Base-by-base conservation (phyloP, 1,140 invertebrate genomes). In the Venturia canescens region DNA sequence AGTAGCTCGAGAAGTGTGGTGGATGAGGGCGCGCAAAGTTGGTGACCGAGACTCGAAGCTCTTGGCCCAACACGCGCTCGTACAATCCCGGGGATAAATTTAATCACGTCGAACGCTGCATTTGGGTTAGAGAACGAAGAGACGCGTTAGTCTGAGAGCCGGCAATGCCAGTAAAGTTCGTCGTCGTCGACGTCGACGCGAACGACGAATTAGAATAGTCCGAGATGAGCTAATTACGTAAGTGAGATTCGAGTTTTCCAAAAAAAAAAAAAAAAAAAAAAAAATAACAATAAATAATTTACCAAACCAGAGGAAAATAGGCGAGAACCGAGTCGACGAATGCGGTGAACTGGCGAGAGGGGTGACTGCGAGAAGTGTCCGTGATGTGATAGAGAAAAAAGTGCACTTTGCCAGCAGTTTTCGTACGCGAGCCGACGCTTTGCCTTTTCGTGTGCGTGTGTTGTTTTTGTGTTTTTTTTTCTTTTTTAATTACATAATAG, bases 61-160 rank as follows among this genome's bases (percentile, higher is more conserved):
- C 72, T 60, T n/a, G n/a, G 38, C 48, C 11, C 38, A 57, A 57
- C 71, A 11, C 63, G 79, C 26, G 16, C 38, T 57, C 34, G n/a
- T 44, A 74, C 29, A 38, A 60, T 71, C 82, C 48, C 78, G 69
- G 75, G 76, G 84, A 87, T 83, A 84, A 86, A 88, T 88, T 86
- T 88, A 86, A 86, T 86, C 75, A 44, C 75, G 75, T 77, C 75
- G 75, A 77, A 66, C 82, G 67, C 80, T 83, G 83, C 74, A 86
- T 85, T 87, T 84, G 84, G 79, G 82, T 86, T 87, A 84, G 82
- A 84, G 60, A 63, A 63, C 53, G 38, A 53, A 18, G 82, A 82
- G 80, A 69, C 79, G 77, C 23, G 75, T 66, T 60, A 27, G 26
- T 77, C 5, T 57, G 75, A 76, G 72, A 80, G 78, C 79, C 81